phyloP scores from a whole-genome alignment of 2,113 vertebrate genomes.

The Cinclus cinclus region DNA sequence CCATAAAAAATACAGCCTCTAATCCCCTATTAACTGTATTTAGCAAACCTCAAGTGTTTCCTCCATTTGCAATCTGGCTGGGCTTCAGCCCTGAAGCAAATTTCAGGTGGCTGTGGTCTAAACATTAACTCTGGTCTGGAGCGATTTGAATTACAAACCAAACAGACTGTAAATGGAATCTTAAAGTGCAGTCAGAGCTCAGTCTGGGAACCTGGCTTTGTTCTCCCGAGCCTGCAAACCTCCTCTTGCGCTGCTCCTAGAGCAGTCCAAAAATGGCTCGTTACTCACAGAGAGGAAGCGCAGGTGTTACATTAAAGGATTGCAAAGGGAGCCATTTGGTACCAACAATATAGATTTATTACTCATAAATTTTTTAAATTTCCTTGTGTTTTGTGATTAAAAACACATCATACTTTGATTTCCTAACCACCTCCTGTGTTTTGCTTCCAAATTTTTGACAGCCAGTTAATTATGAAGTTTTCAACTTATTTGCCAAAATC shows the following conservation, averaged over 20 bases:
- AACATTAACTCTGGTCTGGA: slow-evolving; percentile 63
- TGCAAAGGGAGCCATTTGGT: slow-evolving; percentile 56
- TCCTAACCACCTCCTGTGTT: slow-evolving; percentile 56
- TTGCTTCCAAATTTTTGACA: slow-evolving; percentile 59
- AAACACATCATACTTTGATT: slow-evolving; percentile 63
- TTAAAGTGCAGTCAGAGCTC: slow-evolving; percentile 45
- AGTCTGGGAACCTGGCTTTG: slow-evolving; percentile 58
- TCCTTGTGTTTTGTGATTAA: slow-evolving; percentile 61
- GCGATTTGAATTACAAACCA: slow-evolving; percentile 67
- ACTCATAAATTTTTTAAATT: slow-evolving; percentile 54
- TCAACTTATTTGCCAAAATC: slow-evolving; percentile 29
- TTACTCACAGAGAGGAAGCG: slow-evolving; percentile 43
- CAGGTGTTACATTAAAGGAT: slow-evolving; percentile 67
- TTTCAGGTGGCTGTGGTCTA: slow-evolving; percentile 68
- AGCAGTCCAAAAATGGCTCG: slow-evolving; percentile 39
- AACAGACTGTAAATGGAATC: slow-evolving; percentile 63
- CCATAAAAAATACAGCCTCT: slow-evolving; percentile 60
- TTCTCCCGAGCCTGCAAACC: slow-evolving; percentile 64
- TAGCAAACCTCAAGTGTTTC: slow-evolving; percentile 70
- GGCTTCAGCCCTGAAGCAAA: slow-evolving; percentile 62
- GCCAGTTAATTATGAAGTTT: slow-evolving; percentile 64
- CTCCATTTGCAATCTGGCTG: slow-evolving; percentile 54
- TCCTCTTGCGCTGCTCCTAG: slow-evolving; percentile 22
- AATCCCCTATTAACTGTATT: slow-evolving; percentile 68
- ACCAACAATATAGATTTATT: slow-evolving; percentile 60